These are phyloP conservation scores for Poecilia latipinna DNA, from an alignment of 2,113 vertebrate species.

Conservation along the genomic window DNA sequence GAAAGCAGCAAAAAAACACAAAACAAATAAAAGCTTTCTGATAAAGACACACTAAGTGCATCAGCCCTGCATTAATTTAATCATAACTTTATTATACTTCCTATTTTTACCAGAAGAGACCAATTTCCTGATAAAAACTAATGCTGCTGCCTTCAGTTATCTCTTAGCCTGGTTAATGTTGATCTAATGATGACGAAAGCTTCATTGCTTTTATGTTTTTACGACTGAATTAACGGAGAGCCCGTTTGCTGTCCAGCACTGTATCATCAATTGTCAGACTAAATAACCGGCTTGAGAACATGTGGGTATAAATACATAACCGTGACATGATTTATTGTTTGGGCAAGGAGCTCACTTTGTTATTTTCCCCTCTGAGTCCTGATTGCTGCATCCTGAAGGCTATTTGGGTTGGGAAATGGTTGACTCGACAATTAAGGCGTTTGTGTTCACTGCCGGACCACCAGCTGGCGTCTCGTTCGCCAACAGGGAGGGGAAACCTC, in stretches of 20 bases:
- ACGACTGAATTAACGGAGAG: slow-evolving; percentile 57
- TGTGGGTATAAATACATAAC: slow-evolving; percentile 74
- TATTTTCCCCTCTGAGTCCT: slow-evolving; percentile 76
- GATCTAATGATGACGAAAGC: slow-evolving; percentile 61
- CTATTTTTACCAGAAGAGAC: not conserved
- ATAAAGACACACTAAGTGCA: not conserved
- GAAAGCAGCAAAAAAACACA: too few relatives aligned
- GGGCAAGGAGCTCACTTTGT: slow-evolving; percentile 63
- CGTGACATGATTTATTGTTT: slow-evolving; percentile 74
- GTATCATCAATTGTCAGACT: slow-evolving; percentile 68
- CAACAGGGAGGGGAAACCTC: slow-evolving; percentile 44
- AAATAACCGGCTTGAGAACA: slow-evolving; percentile 65
- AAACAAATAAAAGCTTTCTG: not conserved
- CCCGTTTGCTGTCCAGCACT: slow-evolving; percentile 57
- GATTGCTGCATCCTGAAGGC: slow-evolving; percentile 81
- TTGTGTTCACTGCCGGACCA: slow-evolving; percentile 80
- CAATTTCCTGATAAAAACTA: not conserved
- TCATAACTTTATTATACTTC: not conserved
- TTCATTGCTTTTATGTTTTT: slow-evolving; percentile 55
- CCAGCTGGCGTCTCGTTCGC: slow-evolving; percentile 72
- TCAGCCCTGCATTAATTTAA: not conserved
- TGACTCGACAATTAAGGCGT: slow-evolving; percentile 76
- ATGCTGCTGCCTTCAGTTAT: slow-evolving; percentile 9
- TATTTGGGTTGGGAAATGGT: slow-evolving; percentile 77
- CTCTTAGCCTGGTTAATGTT: slow-evolving; percentile 31